Base-by-base conservation (phyloP, 2,797 vertebrate species). In the Lutjanus argentimaculatus region DNA sequence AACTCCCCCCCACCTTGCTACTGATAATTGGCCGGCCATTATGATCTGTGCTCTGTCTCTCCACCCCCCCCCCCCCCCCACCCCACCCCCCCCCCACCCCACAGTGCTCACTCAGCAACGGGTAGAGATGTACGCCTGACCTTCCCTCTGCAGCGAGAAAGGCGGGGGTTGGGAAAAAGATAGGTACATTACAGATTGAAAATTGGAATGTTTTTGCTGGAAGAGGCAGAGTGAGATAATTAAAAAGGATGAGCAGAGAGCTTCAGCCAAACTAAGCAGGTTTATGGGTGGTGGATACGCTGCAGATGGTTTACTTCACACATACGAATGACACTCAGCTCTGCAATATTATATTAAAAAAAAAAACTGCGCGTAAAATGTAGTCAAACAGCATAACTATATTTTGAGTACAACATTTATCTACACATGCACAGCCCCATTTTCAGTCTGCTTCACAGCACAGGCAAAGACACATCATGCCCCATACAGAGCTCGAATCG, bases 21-120 rank as follows among this genome's bases (percentile, higher is more conserved):
- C 89, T 93, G 92, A 94, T 95, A 94, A 95, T 94, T 93, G 94
- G 90, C 88, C 85, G 72, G 77, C 84, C 90, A 86, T 93, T 91
- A 92, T 94, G 92, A 93, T 92, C 92, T 83, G 88, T 87, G 82
- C 78, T 90, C 58, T 61, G 46, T 79, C 80, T 83, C 77, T 71
- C 56, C 76, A 25, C 78, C 84, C 59, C 80, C 22, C 40, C 62
- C 86, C 72, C 79, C 79, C 73, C 45, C 45, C 3, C 76, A 25
- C 78, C 84, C 59, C 80, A 21, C 40, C 62, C 86, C 72, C 79
- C 79, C 73, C 45, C 45, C 3, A 59, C 86, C 72, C 79, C 79
- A 71, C 45, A 45, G 40, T 86, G 83, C 87, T 93, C 89, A 75
- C 79, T 90, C 82, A 87, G 89, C 89, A 88, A 43, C 74, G 86